Base-by-base conservation (phyloP, 2,888 invertebrate genomes). In the Nymphalis urticae region DNA sequence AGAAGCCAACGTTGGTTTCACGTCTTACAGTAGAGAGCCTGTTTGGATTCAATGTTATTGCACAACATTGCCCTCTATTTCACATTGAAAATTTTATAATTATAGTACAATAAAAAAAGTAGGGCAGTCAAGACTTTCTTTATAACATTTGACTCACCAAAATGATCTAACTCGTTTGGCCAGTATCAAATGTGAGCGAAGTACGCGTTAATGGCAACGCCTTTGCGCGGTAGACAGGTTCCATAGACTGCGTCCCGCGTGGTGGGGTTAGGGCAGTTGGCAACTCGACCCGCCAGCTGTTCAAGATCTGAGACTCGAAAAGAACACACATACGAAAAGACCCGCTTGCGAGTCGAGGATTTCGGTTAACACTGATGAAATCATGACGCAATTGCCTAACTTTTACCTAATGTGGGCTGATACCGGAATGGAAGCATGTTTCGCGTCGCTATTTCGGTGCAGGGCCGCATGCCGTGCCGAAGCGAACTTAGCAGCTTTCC, bases 361-460 rank as follows among this genome's bases (percentile, higher is more conserved):
- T 68, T 58, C 53, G 60, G 54, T 54, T 53, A 67, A 77, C 77
- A 74, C 75, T 79, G 78, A 77, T 77, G 80, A 82, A 85, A 85
- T 83, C 79, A 80, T 85, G 78, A 79, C 85, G 84, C 82, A 84
- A 82, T 81, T 75, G 78, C 90, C 90, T 88, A 88, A 81, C 86
- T 77, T 81, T 92, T 92, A 91, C 91, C 92, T 91, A 92, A 73
- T 75, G 89, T 87, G 90, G 91, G 90, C 90, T 90, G 90, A 90
- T 85, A 90, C 89, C 85, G 87, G 87, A 86, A 87, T 80, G 78
- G 83, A 79, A 80, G 79, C 80, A 83, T 78, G 79, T 77, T 77
- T 81, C 82, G 80, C 80, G 82, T 75, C 54, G 73, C 59, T 63
- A 62, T 70, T 72, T 73, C 67, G 73, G 59, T 67, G 75, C 73